Base-by-base conservation (phyloP, 37 sponge, comb jelly and placozoan species). In the Aplysina aerophoba region DNA sequence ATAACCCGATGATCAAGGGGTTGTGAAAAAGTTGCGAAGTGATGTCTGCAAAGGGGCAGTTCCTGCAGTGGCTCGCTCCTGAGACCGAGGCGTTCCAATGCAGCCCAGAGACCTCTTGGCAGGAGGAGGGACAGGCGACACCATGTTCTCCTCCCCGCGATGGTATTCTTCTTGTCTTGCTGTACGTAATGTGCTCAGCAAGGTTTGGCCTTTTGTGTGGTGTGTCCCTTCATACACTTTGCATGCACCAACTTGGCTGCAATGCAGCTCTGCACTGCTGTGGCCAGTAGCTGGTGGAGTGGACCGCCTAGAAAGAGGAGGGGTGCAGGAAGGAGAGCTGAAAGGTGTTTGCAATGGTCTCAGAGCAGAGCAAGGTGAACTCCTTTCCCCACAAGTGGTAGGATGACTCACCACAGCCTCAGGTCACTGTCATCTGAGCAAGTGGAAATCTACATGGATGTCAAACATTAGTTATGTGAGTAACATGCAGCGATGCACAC, bases 401-500 rank as follows among this genome's bases (percentile, higher is more conserved):
- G 3, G 50, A 4, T 80, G 0, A 72, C 82, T 68, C 79, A 72
- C 93, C 93, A 93, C 30, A 93, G 1, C 50, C 90, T 57, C 66
- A 87, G 5, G 66, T 84, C 85, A 68, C 65, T 86, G 55, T 83
- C 62, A 72, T 93, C 93, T 3, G 93, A 89, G 59, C 93, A 93
- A 15, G 93, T 93, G 30, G 78, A 89, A 80, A 93, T n/a, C 85
- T 84, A 61, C 27, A 41, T 2, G 11, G 27, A 55, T 17, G 24
- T 16, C 31, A 38, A 36, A 1, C 16, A 78, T 36, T 15, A 13
- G 3, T 4, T 28, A 78, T 8, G 3, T 44, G 8, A 44, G 50
- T 3, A 44, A 44, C 50, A 44, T 8, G 6, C 8, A 44, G 50
- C 3, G 50, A 8, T 44, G 50, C 8, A n/a, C n/a, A n/a, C n/a